phyloP scores from a whole-genome alignment of 23 tunicate species.

The Trididemnum miniatum region DNA sequence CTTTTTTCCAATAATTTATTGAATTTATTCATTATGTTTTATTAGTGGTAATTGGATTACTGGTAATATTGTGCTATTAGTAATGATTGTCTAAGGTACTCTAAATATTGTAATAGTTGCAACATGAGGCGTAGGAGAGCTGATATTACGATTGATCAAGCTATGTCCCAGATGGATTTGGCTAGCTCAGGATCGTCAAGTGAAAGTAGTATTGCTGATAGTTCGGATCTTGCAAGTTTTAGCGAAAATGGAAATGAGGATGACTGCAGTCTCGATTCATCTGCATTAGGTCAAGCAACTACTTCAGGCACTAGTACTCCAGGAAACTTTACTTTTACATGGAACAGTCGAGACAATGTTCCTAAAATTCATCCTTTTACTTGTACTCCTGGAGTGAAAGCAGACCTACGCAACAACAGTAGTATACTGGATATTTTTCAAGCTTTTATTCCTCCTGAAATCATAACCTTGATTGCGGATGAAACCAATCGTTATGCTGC shows the following conservation, averaged over 20 bases:
- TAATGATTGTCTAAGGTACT: constrained; percentile 3
- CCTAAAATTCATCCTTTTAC: constrained; percentile 24
- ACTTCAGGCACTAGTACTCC: constrained; percentile 32
- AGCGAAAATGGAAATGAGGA: constrained; percentile 22
- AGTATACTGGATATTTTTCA: constrained; percentile 23
- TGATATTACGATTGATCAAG: constrained; percentile 15
- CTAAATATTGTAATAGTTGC: background rate
- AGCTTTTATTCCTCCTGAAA: constrained; percentile 31
- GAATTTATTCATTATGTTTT: constrained; percentile 7
- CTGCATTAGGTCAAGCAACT: constrained; percentile 28
- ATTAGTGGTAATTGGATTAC: constrained; percentile 2
- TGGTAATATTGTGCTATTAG: background rate
- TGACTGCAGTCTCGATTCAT: constrained; percentile 32
- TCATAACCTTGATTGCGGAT: constrained; percentile 18
- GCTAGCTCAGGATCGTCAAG: constrained; percentile 31
- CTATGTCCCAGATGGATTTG: constrained; percentile 28
- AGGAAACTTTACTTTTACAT: constrained; percentile 33
- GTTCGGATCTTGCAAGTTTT: constrained; percentile 26
- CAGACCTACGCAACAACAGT: constrained; percentile 20
- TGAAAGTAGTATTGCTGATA: constrained; percentile 27
- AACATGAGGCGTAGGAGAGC: constrained; percentile 17
- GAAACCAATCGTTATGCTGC: constrained; percentile 30
- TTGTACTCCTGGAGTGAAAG: constrained; percentile 37
- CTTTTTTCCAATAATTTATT: constrained; percentile 5
- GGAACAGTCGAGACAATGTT: constrained; percentile 15